Evolutionary conservation across 92 coral and sea anemone genomes (phyloP).

Genomic region (Porites rus): DNA sequence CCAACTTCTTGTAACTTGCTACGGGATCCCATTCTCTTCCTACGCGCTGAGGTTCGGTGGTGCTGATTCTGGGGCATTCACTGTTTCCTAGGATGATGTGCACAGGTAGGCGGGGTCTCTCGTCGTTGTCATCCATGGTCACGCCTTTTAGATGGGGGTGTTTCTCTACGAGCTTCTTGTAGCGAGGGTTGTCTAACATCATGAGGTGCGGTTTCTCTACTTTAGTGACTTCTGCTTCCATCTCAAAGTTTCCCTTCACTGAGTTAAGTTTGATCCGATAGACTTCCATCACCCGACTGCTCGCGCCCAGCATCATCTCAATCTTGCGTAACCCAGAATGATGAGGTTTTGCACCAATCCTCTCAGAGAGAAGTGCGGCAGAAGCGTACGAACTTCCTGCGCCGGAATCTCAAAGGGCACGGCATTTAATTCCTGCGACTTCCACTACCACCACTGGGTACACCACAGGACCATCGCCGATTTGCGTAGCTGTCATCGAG

Average conservation of each 20-base stretch:
- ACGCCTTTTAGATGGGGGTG: no score
- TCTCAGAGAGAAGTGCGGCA: constrained; percentile 19
- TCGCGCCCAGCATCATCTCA: constrained; percentile 47
- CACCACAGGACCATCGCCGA: constrained; percentile 28
- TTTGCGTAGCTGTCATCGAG: constrained; percentile 24
- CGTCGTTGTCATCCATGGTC: no score
- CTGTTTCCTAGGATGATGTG: no score
- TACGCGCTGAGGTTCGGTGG: no score
- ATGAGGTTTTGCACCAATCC: constrained; percentile 23
- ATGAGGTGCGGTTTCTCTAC: no score
- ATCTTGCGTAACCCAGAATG: constrained; percentile 42
- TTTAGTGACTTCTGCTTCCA: constrained; percentile 34
- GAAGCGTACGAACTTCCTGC: constrained; percentile 51
- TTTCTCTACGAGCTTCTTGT: no score
- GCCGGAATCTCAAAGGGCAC: constrained; percentile 29
- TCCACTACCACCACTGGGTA: constrained; percentile 52
- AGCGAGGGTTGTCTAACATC: no score
- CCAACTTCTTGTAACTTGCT: constrained; percentile 3
- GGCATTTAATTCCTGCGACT: constrained; percentile 51
- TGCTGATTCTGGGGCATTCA: no score
- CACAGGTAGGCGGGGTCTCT: no score
- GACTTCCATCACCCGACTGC: constrained; percentile 34
- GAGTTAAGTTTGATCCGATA: constrained; percentile 36
- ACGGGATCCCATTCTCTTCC: neutral
- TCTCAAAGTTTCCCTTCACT: constrained; percentile 15